Evolutionary conservation across 2,113 vertebrate species (phyloP).

Genomic region (Odocoileus virginianus): DNA sequence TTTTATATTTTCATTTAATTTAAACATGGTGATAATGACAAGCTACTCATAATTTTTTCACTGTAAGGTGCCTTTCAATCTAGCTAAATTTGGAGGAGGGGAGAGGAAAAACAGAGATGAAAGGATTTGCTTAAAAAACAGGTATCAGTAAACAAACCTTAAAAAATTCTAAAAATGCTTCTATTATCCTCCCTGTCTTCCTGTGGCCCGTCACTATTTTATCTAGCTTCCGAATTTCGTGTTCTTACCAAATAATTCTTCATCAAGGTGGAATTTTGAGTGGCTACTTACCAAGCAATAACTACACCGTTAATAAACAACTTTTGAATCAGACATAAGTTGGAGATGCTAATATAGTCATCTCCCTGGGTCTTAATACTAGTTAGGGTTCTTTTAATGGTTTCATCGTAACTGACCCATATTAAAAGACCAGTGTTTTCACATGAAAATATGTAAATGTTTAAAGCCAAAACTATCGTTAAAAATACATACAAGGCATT

Average conservation of each 20-base stretch:
- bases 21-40: not conserved
- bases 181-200: not conserved
- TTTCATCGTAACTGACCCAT: not conserved
- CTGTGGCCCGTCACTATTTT: not conserved
- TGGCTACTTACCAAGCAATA: not conserved
- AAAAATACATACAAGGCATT: not conserved
- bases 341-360: not conserved
- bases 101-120: not conserved
- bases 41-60: not conserved
- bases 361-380: not conserved
- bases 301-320: not conserved
- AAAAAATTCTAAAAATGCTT: not conserved
- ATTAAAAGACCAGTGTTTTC: not conserved
- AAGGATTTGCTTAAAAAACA: not conserved
- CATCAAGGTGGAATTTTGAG: not conserved
- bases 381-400: not conserved
- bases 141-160: not conserved
- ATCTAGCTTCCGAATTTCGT: not conserved
- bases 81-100: not conserved
- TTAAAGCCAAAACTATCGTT: not conserved
- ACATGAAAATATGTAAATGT: not conserved
- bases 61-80: not conserved
- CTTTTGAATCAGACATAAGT: not conserved
- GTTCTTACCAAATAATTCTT: not conserved
- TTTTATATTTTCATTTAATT: not conserved